Evolutionary conservation across 2,888 invertebrate genomes (phyloP).

Genomic region (Himalopsyche japonica): DNA sequence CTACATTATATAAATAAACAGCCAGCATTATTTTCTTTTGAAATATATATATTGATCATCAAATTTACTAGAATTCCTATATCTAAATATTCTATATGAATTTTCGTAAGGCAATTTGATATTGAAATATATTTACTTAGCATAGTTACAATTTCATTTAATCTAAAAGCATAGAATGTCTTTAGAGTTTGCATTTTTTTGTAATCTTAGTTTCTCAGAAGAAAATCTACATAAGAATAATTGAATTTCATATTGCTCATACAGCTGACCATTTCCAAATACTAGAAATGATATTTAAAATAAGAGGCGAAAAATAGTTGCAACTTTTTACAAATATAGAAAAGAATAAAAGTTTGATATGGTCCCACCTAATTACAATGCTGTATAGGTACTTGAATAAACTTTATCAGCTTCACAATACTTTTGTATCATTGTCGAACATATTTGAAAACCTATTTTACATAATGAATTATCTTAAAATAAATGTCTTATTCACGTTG

Average conservation of each 20-base stretch:
- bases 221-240: constrained; percentile 18
- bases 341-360: constrained; percentile 24
- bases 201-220: neutral
- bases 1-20: constrained; percentile 25
- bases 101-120: constrained; percentile 39
- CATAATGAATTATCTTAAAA: neutral
- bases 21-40: constrained; percentile 19
- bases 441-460: neutral
- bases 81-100: constrained; percentile 26
- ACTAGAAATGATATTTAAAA: neutral
- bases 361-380: constrained; percentile 30
- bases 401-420: neutral
- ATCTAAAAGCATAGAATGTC: constrained; percentile 23
- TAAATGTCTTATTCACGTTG: neutral
- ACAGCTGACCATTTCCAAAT: constrained; percentile 4
- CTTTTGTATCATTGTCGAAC: neutral
- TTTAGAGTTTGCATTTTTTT: neutral
- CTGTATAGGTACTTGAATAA: neutral
- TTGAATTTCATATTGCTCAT: constrained; percentile 34
- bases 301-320: neutral
- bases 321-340: neutral
- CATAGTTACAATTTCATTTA: constrained; percentile 15
- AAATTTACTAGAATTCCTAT: constrained; percentile 20
- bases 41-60: constrained; percentile 12
- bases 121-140: constrained; percentile 34